These are phyloP conservation scores for Xiphophorus birchmanni DNA, from an alignment of 2,797 vertebrate genomes.

Conservation along the genomic window DNA sequence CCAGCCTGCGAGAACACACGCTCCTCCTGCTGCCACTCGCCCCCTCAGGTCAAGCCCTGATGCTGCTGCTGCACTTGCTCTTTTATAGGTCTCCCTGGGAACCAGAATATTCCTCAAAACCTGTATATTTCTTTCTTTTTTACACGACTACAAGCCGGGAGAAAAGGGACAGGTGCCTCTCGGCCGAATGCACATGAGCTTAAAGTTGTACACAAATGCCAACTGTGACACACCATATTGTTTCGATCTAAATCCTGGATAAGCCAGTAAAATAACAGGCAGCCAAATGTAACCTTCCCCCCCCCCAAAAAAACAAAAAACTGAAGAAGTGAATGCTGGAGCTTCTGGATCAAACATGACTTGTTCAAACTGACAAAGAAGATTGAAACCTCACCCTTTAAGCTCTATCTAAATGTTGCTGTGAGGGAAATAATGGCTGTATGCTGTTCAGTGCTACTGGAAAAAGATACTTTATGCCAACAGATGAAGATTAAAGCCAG, in stretches of 20 bases:
- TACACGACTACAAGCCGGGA: slow-evolving; percentile 64
- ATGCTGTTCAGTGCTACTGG: background rate
- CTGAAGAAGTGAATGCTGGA: slow-evolving; percentile 49
- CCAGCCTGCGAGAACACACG: slow-evolving; percentile 63
- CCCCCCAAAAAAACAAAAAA: background rate
- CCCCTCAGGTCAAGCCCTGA: slow-evolving; percentile 69
- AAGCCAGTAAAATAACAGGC: slow-evolving; percentile 70
- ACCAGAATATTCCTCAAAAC: slow-evolving; percentile 75
- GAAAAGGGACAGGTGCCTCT: slow-evolving; percentile 76
- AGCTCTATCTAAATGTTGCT: slow-evolving; percentile 6
- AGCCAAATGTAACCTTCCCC: slow-evolving; percentile 50
- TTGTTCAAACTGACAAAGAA: slow-evolving; percentile 52
- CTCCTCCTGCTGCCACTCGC: slow-evolving; percentile 67
- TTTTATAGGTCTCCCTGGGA: slow-evolving; percentile 89
- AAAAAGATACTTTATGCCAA: background rate
- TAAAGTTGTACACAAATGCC: slow-evolving; percentile 70
- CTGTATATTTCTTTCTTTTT: slow-evolving; percentile 64
- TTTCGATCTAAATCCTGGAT: slow-evolving; percentile 73
- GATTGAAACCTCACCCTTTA: slow-evolving; percentile 38
- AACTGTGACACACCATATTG: slow-evolving; percentile 75
- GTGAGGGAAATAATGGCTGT: slow-evolving; percentile 1
- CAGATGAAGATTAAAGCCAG: background rate
- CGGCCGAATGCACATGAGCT: slow-evolving; percentile 76
- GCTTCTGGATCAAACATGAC: slow-evolving; percentile 59
- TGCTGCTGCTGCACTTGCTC: slow-evolving; percentile 89